A percentile compares a stretch with the other conserved stretches of the same genome.
Evolutionary conservation across 1,140 invertebrate species (phyloP).

Genomic region (Neodiprion lecontei): DNA sequence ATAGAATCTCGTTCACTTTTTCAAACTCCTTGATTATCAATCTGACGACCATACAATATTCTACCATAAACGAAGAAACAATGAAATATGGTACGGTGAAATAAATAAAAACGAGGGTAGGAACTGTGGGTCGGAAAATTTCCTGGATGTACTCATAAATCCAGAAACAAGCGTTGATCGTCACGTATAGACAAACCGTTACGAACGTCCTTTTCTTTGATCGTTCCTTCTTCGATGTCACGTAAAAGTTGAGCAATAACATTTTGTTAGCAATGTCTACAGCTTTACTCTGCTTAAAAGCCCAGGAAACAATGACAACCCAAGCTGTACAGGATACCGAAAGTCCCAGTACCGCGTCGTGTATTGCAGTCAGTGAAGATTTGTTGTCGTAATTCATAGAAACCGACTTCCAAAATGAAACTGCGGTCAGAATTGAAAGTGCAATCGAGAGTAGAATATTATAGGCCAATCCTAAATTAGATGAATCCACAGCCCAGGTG

Average conservation of each 20-base stretch:
- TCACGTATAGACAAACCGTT: neutral
- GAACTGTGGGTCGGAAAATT: neutral
- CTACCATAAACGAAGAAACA: neutral
- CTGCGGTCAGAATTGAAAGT: neutral
- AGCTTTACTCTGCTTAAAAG: conserved; percentile 8
- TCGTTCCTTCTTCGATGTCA: neutral
- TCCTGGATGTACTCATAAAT: neutral
- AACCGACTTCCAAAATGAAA: neutral
- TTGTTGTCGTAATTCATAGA: neutral
- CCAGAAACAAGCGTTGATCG: neutral
- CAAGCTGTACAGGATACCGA: neutral
- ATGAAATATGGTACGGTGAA: neutral
- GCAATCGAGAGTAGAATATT: conserved; percentile 17
- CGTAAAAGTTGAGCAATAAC: neutral
- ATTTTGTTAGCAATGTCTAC: conserved; percentile 23
- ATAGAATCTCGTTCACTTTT: neutral
- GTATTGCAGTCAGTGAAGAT: neutral
- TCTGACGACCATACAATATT: neutral
- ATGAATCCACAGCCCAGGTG: neutral
- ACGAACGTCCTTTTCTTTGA: neutral
- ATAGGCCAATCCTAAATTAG: conserved; percentile 22
- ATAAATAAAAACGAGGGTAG: neutral
- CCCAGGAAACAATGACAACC: conserved; percentile 18
- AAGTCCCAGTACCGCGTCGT: conserved; percentile 20
- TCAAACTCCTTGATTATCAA: neutral